Evolutionary conservation across 2,888 invertebrate genomes (phyloP).

Genomic region (Pyrgus malvae): DNA sequence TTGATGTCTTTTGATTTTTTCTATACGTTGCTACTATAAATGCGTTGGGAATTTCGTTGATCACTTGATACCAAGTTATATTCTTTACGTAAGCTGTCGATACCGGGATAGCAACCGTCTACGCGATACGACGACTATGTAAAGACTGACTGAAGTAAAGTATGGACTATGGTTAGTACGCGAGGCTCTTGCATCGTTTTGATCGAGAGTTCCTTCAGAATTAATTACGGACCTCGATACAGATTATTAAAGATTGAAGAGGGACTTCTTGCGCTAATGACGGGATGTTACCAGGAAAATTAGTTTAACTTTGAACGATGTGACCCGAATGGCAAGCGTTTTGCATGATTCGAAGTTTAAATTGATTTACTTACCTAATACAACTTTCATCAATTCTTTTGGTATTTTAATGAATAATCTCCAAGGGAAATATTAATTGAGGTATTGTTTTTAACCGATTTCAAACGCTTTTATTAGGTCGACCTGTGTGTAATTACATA

Average conservation of each 20-base stretch:
- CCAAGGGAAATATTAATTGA: neutral
- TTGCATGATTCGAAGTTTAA: neutral
- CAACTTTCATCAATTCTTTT: neutral
- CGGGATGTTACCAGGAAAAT: constrained; percentile 8
- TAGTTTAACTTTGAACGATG: constrained; percentile 11
- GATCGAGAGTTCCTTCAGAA: neutral
- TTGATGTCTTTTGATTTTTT: neutral
- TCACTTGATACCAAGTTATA: neutral
- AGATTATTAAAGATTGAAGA: neutral
- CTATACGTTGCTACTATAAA: neutral
- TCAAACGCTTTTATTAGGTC: no score
- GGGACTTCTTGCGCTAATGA: constrained; percentile 7
- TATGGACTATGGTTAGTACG: no score
- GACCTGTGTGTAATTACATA: no score
- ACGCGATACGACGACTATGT: neutral
- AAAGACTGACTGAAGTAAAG: constrained; percentile 3
- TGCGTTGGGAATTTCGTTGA: neutral
- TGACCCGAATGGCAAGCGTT: neutral
- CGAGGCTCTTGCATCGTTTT: no score
- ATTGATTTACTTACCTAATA: neutral
- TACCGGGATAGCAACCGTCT: neutral
- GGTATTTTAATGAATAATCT: neutral
- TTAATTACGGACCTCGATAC: constrained; percentile 4
- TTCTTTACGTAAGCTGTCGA: constrained; percentile 7
- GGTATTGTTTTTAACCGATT: no score